Evolutionary conservation across 2,797 vertebrate genomes (phyloP).

Genomic region (Hydrocynus forskahlii): DNA sequence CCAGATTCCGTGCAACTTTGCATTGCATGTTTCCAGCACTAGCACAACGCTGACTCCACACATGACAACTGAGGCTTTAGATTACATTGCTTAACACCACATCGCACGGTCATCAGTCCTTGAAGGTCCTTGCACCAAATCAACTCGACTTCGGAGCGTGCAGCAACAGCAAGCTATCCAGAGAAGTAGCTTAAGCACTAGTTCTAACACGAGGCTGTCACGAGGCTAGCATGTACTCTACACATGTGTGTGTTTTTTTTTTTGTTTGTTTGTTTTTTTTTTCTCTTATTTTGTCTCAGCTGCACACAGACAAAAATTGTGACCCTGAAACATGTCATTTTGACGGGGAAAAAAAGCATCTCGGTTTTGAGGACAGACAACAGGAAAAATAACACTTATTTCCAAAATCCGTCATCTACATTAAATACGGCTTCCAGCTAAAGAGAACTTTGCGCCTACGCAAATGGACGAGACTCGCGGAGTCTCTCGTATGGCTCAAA

Average conservation of each 20-base stretch:
- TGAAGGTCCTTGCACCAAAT: constrained; percentile 32
- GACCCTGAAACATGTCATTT: constrained; percentile 52
- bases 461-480: constrained; percentile 49
- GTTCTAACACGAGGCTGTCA: constrained; percentile 25
- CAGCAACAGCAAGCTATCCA: constrained; percentile 67
- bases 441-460: constrained; percentile 41
- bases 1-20: not conserved
- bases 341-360: not conserved
- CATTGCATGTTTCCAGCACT: not conserved
- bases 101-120: constrained; percentile 41
- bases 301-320: constrained; percentile 80
- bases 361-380: constrained; percentile 1
- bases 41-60: constrained; percentile 8
- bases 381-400: not conserved
- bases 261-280: constrained; percentile 9
- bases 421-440: constrained; percentile 46
- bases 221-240: constrained; percentile 47
- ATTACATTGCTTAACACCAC: constrained; percentile 36
- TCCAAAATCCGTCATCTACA: not conserved
- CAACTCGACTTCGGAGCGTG: constrained; percentile 66
- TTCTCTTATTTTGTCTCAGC: constrained; percentile 60
- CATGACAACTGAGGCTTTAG: constrained; percentile 35
- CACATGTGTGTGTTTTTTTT: constrained; percentile 45
- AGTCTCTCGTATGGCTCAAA: constrained; percentile 61
- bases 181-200: constrained; percentile 12